These are phyloP conservation scores for Atta cephalotes DNA, from an alignment of 1,140 invertebrate species.

Conservation along the genomic window DNA sequence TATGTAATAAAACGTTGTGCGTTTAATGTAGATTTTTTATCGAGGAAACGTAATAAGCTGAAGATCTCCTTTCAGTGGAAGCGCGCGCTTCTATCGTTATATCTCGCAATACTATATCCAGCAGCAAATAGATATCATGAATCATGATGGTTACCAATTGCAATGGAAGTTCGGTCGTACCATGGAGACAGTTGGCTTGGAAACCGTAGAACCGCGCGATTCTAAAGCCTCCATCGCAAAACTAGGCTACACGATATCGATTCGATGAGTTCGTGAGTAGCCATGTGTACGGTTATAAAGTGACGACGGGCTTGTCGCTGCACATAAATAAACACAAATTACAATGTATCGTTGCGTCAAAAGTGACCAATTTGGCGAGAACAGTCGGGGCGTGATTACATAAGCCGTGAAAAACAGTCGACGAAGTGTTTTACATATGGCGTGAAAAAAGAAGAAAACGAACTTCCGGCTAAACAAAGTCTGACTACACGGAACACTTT, in stretches of 20 bases:
- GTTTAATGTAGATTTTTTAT: conserved; percentile 30
- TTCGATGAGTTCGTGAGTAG: conserved; percentile 46
- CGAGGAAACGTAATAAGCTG: not conserved
- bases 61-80: conserved; percentile 32
- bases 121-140: conserved; percentile 34
- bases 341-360: conserved; percentile 45
- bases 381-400: conserved; percentile 19
- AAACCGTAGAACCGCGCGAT: conserved; percentile 56
- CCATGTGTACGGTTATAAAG: conserved; percentile 43
- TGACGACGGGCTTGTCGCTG: conserved; percentile 36
- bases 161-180: conserved; percentile 51
- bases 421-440: not conserved
- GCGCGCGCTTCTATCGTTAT: conserved; percentile 23
- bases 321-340: conserved; percentile 64
- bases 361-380: conserved; percentile 70
- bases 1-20: not conserved
- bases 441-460: not conserved
- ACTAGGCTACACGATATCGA: conserved; percentile 74
- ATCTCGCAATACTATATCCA: not conserved
- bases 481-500: not conserved
- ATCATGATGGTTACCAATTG: conserved; percentile 49
- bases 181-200: conserved; percentile 64
- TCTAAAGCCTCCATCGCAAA: conserved; percentile 64
- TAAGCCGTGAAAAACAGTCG: conserved; percentile 25
- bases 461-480: conserved; percentile 5